Base-by-base conservation (phyloP, 2,113 vertebrate species). In the Datnioides undecimradiatus region DNA sequence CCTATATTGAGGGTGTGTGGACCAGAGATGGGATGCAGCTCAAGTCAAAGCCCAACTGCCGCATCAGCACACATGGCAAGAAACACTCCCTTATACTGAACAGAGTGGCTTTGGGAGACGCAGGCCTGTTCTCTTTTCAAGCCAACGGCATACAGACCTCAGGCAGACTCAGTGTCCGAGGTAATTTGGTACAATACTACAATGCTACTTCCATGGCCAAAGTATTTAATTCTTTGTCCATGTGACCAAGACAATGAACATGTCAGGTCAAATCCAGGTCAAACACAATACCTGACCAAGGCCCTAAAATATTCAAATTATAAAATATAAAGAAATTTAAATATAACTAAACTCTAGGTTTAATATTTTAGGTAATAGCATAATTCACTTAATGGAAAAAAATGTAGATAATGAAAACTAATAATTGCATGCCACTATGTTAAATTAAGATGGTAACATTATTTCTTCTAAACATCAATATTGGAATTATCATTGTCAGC, bases 1-100 rank as follows among this genome's bases (percentile, higher is more conserved):
- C 95, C 2, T 95, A 95, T 0, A 95, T 99, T 52, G 95, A 96
- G 70, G 96, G 96, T 1, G 79, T 60, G 41, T 99, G 98, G 98
- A 94, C 89, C 36, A 95, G 93, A 25, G 96, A 98, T 0, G 96
- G 96, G 0, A 52, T 95, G 8, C 92, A 91, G 21, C 89, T 99
- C 23, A 97, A 97, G 80, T 93, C 96, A 0, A 93, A 95, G 6
- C 95, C 95, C 1, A 95, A 87, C 0, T 88, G 97, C 85, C 94
- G 66, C 12, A 92, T 97, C 7, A 76, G 84, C 0, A 91, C 83
- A 0, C 92, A 88, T 9, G 97, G 97, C 67, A 96, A 96, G 85
- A 96, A 83, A 27, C 97, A 97, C 82, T 93, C 89, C 0, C 95
- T 99, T 33, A 93, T 88, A 0, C 93, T 99, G 6, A 96, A 88